Percentiles rank a stretch among this genome's conserved stretches.
Conservation (phyloP, 2,113 vertebrate species). For the Chamaetylas fuelleborni region DNA sequence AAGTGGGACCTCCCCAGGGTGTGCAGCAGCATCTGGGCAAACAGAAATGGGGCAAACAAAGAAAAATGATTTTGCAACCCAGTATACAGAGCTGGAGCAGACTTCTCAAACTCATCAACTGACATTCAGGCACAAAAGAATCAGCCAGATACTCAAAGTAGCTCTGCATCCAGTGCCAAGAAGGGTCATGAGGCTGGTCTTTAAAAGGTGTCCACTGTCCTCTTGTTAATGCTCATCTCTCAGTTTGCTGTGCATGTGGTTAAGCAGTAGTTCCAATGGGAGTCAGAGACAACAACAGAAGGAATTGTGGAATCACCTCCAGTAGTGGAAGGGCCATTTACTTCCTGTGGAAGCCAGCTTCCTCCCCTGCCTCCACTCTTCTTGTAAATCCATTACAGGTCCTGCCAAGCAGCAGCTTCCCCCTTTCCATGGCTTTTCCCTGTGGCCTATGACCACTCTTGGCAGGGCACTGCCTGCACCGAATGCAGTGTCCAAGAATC, state of each 20-base stretch:
- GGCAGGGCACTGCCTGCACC: rapidly evolving
- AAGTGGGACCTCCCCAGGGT: neutral
- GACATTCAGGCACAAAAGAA: neutral
- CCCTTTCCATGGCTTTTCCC: neutral
- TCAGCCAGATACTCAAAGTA: neutral
- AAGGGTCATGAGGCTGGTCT: neutral
- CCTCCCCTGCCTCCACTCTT: neutral
- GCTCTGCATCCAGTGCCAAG: neutral
- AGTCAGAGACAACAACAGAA: neutral
- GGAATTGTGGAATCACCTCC: rapidly evolving
- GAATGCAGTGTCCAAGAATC: rapidly evolving
- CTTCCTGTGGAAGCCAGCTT: neutral
- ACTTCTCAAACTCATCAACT: neutral
- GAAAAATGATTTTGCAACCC: neutral
- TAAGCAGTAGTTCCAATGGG: neutral
- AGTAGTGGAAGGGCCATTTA: neutral
- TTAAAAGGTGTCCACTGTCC: neutral
- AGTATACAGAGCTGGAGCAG: neutral
- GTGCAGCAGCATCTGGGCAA: neutral
- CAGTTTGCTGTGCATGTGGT: neutral
- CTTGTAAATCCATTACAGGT: neutral
- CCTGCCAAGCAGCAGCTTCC: neutral
- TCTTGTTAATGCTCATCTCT: neutral
- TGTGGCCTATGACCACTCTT: neutral
- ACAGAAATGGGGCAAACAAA: neutral